Evolutionary conservation across 2,113 vertebrate genomes (phyloP).

Genomic region (Speoplatyrhinus poulsoni): DNA sequence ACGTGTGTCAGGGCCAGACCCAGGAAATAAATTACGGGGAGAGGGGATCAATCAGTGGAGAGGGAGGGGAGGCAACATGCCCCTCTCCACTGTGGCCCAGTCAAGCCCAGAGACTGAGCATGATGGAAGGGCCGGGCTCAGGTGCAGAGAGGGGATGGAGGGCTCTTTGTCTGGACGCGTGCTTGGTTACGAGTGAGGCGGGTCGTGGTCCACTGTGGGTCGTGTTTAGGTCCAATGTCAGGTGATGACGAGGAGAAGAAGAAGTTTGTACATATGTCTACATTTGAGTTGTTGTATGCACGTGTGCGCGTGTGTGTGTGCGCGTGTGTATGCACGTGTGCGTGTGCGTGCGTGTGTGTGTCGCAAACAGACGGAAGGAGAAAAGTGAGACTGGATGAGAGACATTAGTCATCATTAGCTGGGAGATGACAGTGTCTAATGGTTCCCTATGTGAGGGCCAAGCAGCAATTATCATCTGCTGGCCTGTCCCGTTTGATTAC

Average conservation of each 20-base stretch:
- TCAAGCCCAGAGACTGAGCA: slow-evolving; percentile 68
- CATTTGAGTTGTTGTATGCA: not conserved
- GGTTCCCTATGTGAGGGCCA: slow-evolving; percentile 86
- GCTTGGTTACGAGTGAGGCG: slow-evolving; percentile 56
- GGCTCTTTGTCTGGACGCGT: slow-evolving; percentile 64
- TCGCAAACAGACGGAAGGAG: not conserved
- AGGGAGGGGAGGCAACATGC: slow-evolving; percentile 65
- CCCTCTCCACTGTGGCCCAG: slow-evolving; percentile 63
- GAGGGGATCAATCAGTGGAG: slow-evolving; percentile 74
- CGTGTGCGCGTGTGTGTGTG: not conserved
- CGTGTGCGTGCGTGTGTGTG: not conserved
- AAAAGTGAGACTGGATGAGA: slow-evolving; percentile 60
- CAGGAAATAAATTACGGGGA: slow-evolving; percentile 76
- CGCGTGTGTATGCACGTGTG: not conserved
- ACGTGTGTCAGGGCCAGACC: slow-evolving; percentile 67
- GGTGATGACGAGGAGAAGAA: slow-evolving; percentile 25
- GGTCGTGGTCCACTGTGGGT: slow-evolving; percentile 41
- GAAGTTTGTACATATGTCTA: not conserved
- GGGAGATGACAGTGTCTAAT: slow-evolving; percentile 89
- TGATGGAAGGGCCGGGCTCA: slow-evolving; percentile 77
- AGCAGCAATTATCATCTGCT: slow-evolving; percentile 87
- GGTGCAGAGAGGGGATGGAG: slow-evolving; percentile 60
- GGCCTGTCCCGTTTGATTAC: slow-evolving; percentile 87
- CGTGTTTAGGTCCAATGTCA: slow-evolving; percentile 52
- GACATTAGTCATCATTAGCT: slow-evolving; percentile 97